A percentile compares a stretch with the other conserved stretches of the same genome.
These are phyloP conservation scores for Agriopis aurantiaria DNA, from an alignment of 2,888 invertebrate genomes.

Conservation along the genomic window DNA sequence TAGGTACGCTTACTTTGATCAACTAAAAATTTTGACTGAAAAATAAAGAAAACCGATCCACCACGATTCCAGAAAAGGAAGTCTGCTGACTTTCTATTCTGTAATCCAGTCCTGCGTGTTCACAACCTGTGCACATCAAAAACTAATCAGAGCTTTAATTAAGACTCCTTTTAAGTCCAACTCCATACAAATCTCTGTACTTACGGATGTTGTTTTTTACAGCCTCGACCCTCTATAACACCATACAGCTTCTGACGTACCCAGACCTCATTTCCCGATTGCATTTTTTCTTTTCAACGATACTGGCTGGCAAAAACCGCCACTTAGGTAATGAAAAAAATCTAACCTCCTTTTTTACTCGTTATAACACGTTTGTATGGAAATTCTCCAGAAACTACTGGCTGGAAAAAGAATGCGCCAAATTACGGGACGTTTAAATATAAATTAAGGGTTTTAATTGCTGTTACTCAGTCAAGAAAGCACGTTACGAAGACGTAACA, in stretches of 20 bases:
- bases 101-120: not conserved
- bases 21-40: too few species aligned
- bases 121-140: not conserved
- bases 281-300: conserved; percentile 28
- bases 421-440: conserved; percentile 12
- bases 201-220: conserved; percentile 9
- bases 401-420: conserved; percentile 3
- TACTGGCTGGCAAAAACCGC: conserved; percentile 22
- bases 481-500: not conserved
- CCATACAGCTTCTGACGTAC: conserved; percentile 26
- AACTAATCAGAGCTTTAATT: conserved; percentile 15
- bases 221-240: not conserved
- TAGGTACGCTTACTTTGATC: too few species aligned
- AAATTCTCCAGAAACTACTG: conserved; percentile 16
- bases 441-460: conserved; percentile 12
- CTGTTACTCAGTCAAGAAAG: not conserved
- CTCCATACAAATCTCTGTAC: conserved; percentile 8
- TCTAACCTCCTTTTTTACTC: not conserved
- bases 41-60: too few species aligned
- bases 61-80: too few species aligned
- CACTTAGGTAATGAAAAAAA: conserved; percentile 31
- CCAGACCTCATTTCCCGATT: conserved; percentile 23
- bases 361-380: conserved; percentile 3
- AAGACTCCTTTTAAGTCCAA: conserved; percentile 13
- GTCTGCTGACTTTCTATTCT: too few species aligned